Base-by-base conservation (phyloP, 1,140 invertebrate species). In the Hypothenemus hampei region DNA sequence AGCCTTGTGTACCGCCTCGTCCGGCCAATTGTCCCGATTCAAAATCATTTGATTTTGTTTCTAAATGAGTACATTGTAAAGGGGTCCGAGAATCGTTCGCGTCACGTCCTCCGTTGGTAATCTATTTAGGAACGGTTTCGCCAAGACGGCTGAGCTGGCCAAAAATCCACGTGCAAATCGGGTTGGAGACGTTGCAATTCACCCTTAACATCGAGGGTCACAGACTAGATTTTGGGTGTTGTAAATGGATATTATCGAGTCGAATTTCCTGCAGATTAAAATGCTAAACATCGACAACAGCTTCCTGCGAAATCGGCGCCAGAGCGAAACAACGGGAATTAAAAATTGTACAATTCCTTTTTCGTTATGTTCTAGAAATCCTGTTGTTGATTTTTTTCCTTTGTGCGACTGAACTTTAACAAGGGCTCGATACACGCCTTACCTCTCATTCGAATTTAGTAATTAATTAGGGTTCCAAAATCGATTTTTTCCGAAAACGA, bases 331-430 rank as follows among this genome's bases (percentile, higher is more conserved):
- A 24, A 87, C 85, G 19, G 86, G 86, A 33, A 87, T 88, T 63
- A 88, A 88, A 87, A 88, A 74, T 73, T 88, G 69, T 88, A 88
- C 73, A 88, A 88, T 73, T 87, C 85, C 44, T 88, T 88, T 74
- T 88, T 88, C 70, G 86, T 88, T 45, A 82, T 88, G 73, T 88
- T 88, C 74, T 88, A 88, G 76, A 68, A 62, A 23, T 18, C 46
- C 15, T 46, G 26, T 7, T 29, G 6, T 7, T 29, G 6, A n/a
- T 29, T 29, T 29, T 29, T 7, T n/a, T n/a, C n/a, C n/a, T n/a
- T n/a, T n/a, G n/a, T n/a, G n/a, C n/a, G n/a, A n/a, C n/a, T n/a
- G n/a, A n/a, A n/a, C n/a, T n/a, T n/a, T n/a, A n/a, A n/a, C n/a
- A n/a, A n/a, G n/a, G n/a, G n/a, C n/a, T n/a, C n/a, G n/a, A n/a